Base-by-base conservation (phyloP, 2,797 vertebrate genomes). In the Bovichtus variegatus region DNA sequence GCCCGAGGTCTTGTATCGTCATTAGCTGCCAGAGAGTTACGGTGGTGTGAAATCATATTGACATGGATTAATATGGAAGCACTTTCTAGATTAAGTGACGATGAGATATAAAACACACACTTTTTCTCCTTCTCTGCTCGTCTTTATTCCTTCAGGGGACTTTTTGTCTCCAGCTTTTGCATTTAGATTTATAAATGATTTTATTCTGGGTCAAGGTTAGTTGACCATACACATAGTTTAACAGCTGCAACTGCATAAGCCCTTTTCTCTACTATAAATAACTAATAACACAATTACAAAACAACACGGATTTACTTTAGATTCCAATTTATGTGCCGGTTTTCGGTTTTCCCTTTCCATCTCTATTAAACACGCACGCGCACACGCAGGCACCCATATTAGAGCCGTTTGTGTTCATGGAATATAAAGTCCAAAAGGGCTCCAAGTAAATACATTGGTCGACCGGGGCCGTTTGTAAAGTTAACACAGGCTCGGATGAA, bases 21-120 rank as follows among this genome's bases (percentile, higher is more conserved):
- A 71, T 21, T 60, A 44, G 72, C 79, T 64, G 68, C 58, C 51
- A 15, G 65, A 81, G 75, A 83, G 58, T 81, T 76, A 72, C 46
- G n/a, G 19, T 9, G 58, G 62, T 57, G 83, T 71, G 76, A 92
- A 94, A 90, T 88, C 67, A 80, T 66, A 83, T 62, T 55, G 78
- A 84, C 81, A 67, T 64, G 34, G 74, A 87, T 86, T 83, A 76
- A 79, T 86, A 80, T 62, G 57, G 50, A 36, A 84, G 74, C 75
- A 74, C 47, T 62, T 82, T 75, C 60, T 74, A 86, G 77, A 89
- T 84, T 80, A 76, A 71, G 61, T 41, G 51, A 75, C 57, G n/a
- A 79, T 76, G 67, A 59, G 47, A 78, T 54, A 68, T 78, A 70
- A 84, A 80, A 72, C 60, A 29, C 41, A 21, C 10, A 2, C 50